Conservation (phyloP, 2,888 invertebrate genomes). For the Loripinus fragilis region DNA sequence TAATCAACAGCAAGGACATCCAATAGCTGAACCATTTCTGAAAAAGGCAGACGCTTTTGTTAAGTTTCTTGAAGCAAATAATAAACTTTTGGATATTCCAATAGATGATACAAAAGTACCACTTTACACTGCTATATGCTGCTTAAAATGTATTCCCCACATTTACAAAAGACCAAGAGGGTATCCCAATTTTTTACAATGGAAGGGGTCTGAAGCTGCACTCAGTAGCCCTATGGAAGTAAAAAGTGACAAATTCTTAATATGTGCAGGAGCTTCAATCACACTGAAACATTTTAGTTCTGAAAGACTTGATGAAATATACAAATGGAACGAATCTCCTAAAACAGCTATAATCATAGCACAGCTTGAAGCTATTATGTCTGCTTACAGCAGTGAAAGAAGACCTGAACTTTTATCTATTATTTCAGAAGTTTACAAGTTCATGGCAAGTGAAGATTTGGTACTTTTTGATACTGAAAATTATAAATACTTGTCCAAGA, state of each 20-base stretch:
- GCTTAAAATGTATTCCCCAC: neutral
- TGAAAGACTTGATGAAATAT: neutral
- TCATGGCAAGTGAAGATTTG: neutral
- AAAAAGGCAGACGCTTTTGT: neutral
- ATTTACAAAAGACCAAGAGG: neutral
- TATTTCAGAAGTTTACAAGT: neutral
- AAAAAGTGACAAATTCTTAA: neutral
- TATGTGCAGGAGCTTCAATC: neutral
- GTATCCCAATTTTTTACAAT: neutral
- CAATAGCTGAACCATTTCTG: neutral
- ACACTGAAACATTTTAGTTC: neutral
- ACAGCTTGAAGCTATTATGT: neutral
- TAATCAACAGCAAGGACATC: neutral
- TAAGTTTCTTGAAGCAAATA: neutral
- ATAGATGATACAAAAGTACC: neutral
- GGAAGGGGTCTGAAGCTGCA: neutral
- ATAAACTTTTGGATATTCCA: neutral
- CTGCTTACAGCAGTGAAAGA: neutral
- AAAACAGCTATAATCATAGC: neutral
- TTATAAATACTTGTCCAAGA: neutral
- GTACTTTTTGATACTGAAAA: neutral
- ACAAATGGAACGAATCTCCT: neutral
- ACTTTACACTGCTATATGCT: neutral
- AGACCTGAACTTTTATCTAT: neutral
- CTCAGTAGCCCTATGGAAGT: neutral